These are phyloP conservation scores for Danio kyathit DNA, from an alignment of 2,797 vertebrate species.

Conservation along the genomic window DNA sequence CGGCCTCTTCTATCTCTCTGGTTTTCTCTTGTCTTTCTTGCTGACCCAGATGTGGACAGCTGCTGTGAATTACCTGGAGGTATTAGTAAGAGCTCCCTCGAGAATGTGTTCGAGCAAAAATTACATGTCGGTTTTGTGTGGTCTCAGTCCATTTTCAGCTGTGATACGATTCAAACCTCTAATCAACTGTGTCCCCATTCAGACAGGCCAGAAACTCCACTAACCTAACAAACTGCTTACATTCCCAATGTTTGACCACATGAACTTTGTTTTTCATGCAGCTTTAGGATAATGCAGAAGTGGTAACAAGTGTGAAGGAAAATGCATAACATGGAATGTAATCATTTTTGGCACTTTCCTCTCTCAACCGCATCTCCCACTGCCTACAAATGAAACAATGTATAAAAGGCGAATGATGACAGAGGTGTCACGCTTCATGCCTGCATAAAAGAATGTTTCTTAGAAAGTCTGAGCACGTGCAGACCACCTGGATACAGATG, in stretches of 20 bases:
- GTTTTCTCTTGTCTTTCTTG: constrained; percentile 45
- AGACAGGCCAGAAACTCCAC: constrained; percentile 17
- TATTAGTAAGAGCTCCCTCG: constrained; percentile 67
- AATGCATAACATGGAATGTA: constrained; percentile 15
- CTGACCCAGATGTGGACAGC: constrained; percentile 64
- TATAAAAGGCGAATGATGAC: constrained; percentile 47
- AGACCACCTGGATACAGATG: constrained; percentile 45
- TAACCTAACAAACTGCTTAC: constrained; percentile 16
- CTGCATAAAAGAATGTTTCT: constrained; percentile 38
- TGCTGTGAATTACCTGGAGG: constrained; percentile 78
- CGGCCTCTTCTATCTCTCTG: constrained; percentile 39
- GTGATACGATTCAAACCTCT: constrained; percentile 22
- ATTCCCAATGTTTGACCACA: constrained; percentile 2
- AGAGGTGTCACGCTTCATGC: constrained; percentile 35
- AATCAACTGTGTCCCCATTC: constrained; percentile 27
- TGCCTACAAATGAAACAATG: constrained; percentile 38
- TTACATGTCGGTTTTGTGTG: constrained; percentile 63
- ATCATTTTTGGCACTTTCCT: constrained; percentile 30
- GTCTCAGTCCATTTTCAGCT: constrained; percentile 40
- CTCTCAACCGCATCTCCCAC: constrained; percentile 4
- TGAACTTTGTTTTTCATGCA: constrained; percentile 13
- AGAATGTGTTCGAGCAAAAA: constrained; percentile 66
- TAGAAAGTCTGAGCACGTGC: constrained; percentile 37
- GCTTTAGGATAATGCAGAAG: constrained; percentile 28
- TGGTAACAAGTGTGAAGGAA: not conserved